Evolutionary conservation across 2,113 vertebrate species (phyloP), one percentile per base, ranked within the genome.

Genomic region (Oostethus manadensis): DNA sequence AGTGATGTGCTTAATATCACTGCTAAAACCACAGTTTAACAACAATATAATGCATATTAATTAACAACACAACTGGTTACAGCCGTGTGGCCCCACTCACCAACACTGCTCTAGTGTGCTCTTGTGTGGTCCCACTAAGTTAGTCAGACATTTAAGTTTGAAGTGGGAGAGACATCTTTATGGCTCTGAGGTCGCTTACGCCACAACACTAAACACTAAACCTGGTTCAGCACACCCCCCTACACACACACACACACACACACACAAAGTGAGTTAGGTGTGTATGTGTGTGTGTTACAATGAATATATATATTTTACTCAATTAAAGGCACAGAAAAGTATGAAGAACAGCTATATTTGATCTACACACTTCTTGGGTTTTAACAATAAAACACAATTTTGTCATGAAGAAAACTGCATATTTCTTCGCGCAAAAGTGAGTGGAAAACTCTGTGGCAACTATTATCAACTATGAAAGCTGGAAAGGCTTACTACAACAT

Each of bases 391-490:
- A 26, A 33, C 9, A 16, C 26, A 16, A 10, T 10, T n/a, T 33
- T 18, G 64, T 69, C 49, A 47, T 8, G 26, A 3, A 42, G n/a
- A 61, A 61, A 58, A 21, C 6, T n/a, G 69, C 62, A 55, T 72
- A 68, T 57, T 64, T 59, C 74, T 80, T 77, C 8, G 60, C 54
- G 51, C 59, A 73, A 54, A 53, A 59, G n/a, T 2, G 23, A 70
- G 59, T 80, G 74, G 73, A 81, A 82, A 84, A 77, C 18, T 46
- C 58, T 42, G 60, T 45, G 49, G 62, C 60, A 82, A 79, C 86
- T 79, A 85, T 50, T 14, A 71, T 75, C 65, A 64, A 59, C 61
- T 56, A 49, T 0, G 20, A 54, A 59, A 57, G 45, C 58, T 81
- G 69, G 77, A 74, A 78, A 74, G 74, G 69, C 77, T 87, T 71